Evolutionary conservation across 2,113 vertebrate genomes (phyloP).

Genomic region (Megaleporinus macrocephalus): DNA sequence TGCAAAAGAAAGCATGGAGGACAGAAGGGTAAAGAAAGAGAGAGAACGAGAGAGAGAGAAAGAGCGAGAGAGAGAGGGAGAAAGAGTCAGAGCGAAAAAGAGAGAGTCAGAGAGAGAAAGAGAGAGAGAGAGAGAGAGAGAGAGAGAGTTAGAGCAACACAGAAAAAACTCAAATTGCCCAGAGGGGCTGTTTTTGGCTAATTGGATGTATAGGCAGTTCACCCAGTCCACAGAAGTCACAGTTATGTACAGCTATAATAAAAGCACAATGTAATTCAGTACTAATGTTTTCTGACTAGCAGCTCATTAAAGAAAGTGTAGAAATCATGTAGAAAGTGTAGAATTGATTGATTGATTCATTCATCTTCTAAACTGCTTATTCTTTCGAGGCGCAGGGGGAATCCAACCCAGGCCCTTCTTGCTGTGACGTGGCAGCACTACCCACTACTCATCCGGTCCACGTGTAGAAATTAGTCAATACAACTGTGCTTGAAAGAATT

Average conservation of each 20-base stretch:
- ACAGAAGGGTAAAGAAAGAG: slow-evolving; percentile 47
- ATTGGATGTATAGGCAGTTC: not conserved
- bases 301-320: not conserved
- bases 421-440: too few species aligned
- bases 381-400: too few species aligned
- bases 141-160: too few species aligned
- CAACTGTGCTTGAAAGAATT: too few species aligned
- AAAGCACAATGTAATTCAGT: not conserved
- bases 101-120: not conserved
- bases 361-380: too few species aligned
- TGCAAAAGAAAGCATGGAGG: not conserved
- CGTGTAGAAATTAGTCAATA: too few species aligned
- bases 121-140: slow-evolving; percentile 23
- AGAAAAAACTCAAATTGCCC: not conserved
- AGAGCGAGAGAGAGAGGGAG: not conserved
- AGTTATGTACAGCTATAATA: not conserved
- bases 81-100: slow-evolving; percentile 28
- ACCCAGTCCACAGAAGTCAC: not conserved
- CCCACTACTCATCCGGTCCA: too few species aligned
- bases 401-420: too few species aligned
- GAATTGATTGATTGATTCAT: too few species aligned
- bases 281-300: not conserved
- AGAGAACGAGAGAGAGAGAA: slow-evolving; percentile 13
- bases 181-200: not conserved
- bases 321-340: not conserved